Evolutionary conservation across 2,113 vertebrate genomes (phyloP).

Genomic region (Peucedramus taeniatus): DNA sequence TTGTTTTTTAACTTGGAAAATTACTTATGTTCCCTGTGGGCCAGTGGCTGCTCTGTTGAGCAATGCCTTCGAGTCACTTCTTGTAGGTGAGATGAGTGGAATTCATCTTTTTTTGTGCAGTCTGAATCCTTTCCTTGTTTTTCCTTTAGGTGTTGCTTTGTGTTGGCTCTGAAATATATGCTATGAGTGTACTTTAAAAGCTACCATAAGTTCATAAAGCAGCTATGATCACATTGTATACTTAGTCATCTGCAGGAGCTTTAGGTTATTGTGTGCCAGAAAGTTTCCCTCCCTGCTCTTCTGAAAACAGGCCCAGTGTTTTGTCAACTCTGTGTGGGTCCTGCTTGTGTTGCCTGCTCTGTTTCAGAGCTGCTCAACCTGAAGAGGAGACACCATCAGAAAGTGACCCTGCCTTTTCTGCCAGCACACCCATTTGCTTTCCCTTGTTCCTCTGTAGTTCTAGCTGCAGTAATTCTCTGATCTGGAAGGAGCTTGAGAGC

Average conservation of each 20-base stretch:
- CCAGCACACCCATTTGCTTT: background rate
- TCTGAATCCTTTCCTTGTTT: background rate
- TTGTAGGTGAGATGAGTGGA: background rate
- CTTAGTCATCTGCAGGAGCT: constrained; percentile 16
- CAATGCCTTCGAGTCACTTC: accelerated
- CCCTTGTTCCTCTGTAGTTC: background rate
- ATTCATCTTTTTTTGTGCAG: background rate
- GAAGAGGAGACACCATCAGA: background rate
- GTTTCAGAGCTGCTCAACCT: background rate
- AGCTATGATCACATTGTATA: background rate
- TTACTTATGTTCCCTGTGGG: background rate
- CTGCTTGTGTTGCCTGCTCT: background rate
- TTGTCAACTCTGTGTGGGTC: constrained; percentile 38
- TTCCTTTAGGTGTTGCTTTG: background rate
- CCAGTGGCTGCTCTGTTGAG: background rate
- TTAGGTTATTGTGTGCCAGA: background rate
- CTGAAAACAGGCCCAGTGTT: constrained; percentile 8
- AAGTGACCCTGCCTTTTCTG: background rate
- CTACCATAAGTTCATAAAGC: background rate
- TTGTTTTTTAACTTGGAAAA: background rate
- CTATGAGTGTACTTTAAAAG: background rate
- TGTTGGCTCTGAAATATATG: background rate
- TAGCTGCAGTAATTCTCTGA: background rate
- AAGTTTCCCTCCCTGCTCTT: background rate
- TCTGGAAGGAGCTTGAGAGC: background rate